Base-by-base conservation (phyloP, 2,888 invertebrate genomes). In the Drosophila barbarae region DNA sequence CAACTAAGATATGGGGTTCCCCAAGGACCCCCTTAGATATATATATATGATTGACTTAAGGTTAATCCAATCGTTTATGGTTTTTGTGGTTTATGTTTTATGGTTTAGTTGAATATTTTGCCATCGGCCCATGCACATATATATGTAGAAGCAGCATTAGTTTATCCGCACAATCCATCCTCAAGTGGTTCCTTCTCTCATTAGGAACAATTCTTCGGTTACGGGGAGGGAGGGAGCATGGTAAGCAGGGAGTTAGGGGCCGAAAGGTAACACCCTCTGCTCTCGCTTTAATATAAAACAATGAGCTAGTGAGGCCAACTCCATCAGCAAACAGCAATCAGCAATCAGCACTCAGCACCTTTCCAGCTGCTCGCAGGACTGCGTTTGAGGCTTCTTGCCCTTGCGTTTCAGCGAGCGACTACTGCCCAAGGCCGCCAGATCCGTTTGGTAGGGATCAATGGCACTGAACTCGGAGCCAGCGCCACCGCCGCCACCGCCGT, bases 321-420 rank as follows among this genome's bases (percentile, higher is more conserved):
- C 42, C 50, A 49, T 54, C 34, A 5, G 30, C 58, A 23, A 13
- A 28, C 60, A 18, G 30, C 58, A 23, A 13, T 42, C 60, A 83
- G 30, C 58, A 23, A 13, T 42, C 60, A 18, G 30, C 58, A 23
- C 7, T 42, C 60, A 83, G 44, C 85, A 76, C 21, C 85, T 77
- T 57, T 87, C 87, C 74, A 87, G 70, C 64, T 87, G 88, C 61
- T 87, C 87, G 52, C 87, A 87, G 26, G 87, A 87, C 42, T 87
- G 87, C 13, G 88, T 87, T 35, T 86, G 85, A 5, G 82, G 81
- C 49, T 84, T 85, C 64, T 82, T 81, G 56, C 65, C 66, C 23
- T 83, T 85, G 34, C 74, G 71, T 26, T 82, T 82, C 7, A 67
- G n/a, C 1, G 58, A 39, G 28, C 73, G 63, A 64, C 51, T 64